Evolutionary conservation across 2,113 vertebrate species (phyloP).

Genomic region (Microtus richardsoni): DNA sequence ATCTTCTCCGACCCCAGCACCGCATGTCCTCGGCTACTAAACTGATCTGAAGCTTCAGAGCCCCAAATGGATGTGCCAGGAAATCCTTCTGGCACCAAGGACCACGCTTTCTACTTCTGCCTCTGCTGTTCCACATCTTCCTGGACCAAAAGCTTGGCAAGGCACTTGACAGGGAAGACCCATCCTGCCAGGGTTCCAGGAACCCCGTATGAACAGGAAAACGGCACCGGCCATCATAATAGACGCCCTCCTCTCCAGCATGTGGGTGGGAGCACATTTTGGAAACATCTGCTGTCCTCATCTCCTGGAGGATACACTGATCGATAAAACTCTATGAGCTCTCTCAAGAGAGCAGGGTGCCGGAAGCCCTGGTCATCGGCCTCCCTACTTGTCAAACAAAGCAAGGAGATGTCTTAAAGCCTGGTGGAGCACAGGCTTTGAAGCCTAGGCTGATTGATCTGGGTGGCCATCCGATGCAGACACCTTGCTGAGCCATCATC

Average conservation of each 20-base stretch:
- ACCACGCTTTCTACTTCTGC: neutral
- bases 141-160: neutral
- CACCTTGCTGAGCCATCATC: conserved; percentile 35
- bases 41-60: conserved; percentile 20
- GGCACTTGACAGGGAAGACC: conserved; percentile 34
- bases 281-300: neutral
- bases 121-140: conserved; percentile 50
- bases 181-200: conserved; percentile 5
- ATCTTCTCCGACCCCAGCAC: neutral
- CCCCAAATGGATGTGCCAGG: conserved; percentile 29
- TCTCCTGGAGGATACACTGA: neutral
- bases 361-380: neutral
- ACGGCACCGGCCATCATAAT: conserved; percentile 56
- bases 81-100: conserved; percentile 68
- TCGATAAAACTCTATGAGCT: neutral
- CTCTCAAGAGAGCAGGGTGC: neutral
- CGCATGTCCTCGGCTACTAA: conserved; percentile 2
- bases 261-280: neutral
- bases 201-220: conserved; percentile 56
- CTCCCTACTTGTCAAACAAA: neutral
- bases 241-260: conserved; percentile 23
- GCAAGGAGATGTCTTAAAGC: neutral
- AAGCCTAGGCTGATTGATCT: neutral
- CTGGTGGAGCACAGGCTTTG: neutral
- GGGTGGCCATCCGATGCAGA: neutral